Evolutionary conservation across 2,113 vertebrate species (phyloP).

Genomic region (Forbesichthys papilliferus): DNA sequence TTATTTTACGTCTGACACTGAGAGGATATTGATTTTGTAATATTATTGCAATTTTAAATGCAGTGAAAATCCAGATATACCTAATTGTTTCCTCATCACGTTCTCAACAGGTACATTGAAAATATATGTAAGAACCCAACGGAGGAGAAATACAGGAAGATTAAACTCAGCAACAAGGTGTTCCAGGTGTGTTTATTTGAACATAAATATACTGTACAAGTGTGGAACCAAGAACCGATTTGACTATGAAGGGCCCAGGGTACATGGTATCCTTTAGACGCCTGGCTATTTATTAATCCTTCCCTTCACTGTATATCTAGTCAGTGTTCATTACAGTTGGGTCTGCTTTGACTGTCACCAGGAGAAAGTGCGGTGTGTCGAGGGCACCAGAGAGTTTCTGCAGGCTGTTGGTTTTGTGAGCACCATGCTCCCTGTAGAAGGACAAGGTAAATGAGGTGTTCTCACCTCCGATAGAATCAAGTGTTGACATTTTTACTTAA

Average conservation of each 20-base stretch:
- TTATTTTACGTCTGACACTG: neutral
- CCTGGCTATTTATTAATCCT: too few relatives aligned
- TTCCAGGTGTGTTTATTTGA: constrained; percentile 82
- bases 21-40: too few relatives aligned
- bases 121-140: constrained; percentile 90
- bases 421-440: constrained; percentile 73
- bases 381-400: constrained; percentile 86
- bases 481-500: neutral
- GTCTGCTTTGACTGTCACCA: constrained; percentile 36
- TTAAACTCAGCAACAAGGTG: constrained; percentile 92
- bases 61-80: neutral
- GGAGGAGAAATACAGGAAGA: constrained; percentile 91
- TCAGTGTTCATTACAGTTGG: neutral
- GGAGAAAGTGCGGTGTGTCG: constrained; percentile 87
- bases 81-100: neutral
- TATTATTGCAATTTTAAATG: neutral
- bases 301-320: neutral
- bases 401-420: constrained; percentile 87
- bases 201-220: neutral
- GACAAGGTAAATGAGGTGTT: constrained; percentile 78
- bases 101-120: constrained; percentile 85
- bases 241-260: neutral
- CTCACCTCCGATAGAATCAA: neutral
- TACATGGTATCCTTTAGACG: neutral
- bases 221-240: neutral